A percentile compares a stretch with the other conserved stretches of the same genome.
Evolutionary conservation across 2,113 vertebrate species (phyloP).

Genomic region (Natator depressus): DNA sequence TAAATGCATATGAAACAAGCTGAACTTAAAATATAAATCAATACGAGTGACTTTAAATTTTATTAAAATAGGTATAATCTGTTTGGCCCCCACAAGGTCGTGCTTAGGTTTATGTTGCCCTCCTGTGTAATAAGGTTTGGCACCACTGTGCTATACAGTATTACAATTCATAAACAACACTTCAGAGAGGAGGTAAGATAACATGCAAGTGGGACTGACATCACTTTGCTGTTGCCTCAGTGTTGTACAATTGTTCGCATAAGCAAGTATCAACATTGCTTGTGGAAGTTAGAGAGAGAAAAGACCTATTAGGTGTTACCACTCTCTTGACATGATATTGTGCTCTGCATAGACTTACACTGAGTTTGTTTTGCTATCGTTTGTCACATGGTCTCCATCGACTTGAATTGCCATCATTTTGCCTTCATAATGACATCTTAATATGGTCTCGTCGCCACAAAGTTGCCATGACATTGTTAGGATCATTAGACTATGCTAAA

Average conservation of each 20-base stretch:
- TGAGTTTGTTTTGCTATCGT: slow-evolving; percentile 61
- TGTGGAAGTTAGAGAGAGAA: slow-evolving; percentile 36
- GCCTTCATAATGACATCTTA: slow-evolving; percentile 74
- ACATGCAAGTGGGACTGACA: neutral
- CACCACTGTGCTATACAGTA: neutral
- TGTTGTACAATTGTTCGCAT: slow-evolving; percentile 8
- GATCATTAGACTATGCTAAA: slow-evolving; percentile 65
- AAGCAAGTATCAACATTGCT: slow-evolving; percentile 52
- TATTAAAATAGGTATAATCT: too few relatives aligned
- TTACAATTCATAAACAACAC: slow-evolving; percentile 28
- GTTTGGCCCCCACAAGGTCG: too few relatives aligned
- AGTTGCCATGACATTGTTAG: slow-evolving; percentile 66
- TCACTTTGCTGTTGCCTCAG: slow-evolving; percentile 25
- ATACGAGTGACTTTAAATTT: too few relatives aligned
- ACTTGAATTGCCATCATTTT: slow-evolving; percentile 69
- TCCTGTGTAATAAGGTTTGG: too few relatives aligned
- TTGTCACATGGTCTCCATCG: slow-evolving; percentile 59
- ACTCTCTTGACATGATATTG: slow-evolving; percentile 64
- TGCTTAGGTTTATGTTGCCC: too few relatives aligned
- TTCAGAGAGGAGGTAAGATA: slow-evolving; percentile 24
- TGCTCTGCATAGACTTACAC: slow-evolving; percentile 52
- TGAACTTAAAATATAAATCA: too few relatives aligned
- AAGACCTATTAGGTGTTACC: slow-evolving; percentile 55
- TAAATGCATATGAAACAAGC: too few relatives aligned
- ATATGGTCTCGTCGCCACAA: slow-evolving; percentile 58